phyloP scores from a whole-genome alignment of 2,888 invertebrate species.

The Pseudococcus viburni region DNA sequence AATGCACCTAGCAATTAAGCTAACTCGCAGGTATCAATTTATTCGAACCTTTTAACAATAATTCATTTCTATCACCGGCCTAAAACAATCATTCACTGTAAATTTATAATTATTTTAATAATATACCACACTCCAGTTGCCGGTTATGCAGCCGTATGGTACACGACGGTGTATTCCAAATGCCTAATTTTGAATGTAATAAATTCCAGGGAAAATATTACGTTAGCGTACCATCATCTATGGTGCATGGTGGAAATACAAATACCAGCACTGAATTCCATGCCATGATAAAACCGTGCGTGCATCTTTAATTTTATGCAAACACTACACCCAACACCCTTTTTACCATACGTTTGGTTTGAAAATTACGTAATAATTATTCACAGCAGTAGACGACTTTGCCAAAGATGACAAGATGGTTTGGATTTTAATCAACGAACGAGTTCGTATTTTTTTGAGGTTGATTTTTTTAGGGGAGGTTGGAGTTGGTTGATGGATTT shows the following conservation, averaged over 20 bases:
- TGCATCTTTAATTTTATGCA: conserved; percentile 27
- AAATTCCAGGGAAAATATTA: not conserved
- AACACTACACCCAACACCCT: not conserved
- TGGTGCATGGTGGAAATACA: not conserved
- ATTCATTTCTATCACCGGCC: conserved; percentile 21
- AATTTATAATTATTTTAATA: conserved; percentile 17
- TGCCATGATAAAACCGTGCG: not conserved
- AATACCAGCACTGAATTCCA: not conserved
- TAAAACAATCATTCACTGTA: conserved; percentile 47
- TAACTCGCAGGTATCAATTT: conserved; percentile 48
- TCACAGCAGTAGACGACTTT: not conserved
- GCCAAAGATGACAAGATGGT: not conserved
- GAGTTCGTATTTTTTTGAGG: not conserved
- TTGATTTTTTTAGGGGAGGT: not conserved
- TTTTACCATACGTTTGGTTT: not conserved
- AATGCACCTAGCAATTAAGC: conserved; percentile 29
- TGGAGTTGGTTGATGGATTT: not conserved
- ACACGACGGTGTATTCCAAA: not conserved
- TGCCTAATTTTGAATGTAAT: conserved; percentile 13
- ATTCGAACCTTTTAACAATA: conserved; percentile 34
- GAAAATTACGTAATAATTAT: conserved; percentile 19
- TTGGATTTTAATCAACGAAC: not conserved
- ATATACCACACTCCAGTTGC: conserved; percentile 32
- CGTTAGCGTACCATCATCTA: not conserved
- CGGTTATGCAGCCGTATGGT: not conserved